Evolutionary conservation across 2,797 vertebrate species (phyloP), one percentile per base, ranked within the genome.

Genomic region (Mastacembelus armatus): DNA sequence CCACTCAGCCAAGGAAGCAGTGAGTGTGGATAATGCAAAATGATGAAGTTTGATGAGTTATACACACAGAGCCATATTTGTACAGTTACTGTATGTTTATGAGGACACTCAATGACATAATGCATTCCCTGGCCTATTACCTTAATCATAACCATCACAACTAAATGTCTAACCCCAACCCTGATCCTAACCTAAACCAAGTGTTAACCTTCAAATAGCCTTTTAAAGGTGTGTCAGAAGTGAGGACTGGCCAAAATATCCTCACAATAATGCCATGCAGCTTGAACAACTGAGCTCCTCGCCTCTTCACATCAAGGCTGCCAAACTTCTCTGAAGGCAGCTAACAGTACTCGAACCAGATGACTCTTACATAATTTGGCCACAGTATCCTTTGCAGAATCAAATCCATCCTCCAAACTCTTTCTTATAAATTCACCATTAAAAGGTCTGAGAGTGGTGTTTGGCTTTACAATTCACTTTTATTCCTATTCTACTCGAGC

Each of bases 351-450:
- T 27, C 36, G 33, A 44, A 83, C 57, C 70, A 85, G 71, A 75
- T 81, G 76, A 83, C 21, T 36, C 24, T 77, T 74, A 73, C 16
- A 12, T 62, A 50, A 80, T 26, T 18, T 47, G 71, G 70, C 45
- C 66, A 65, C 2, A 33, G 39, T 61, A 47, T 57, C 10, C 39
- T 59, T 43, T 29, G 19, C 15, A 45, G 27, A 61, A 65, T 66
- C 6, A 15, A 48, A 14, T 50, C 2, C 38, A 40, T 56, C 39
- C 29, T 52, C 27, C 15, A 66, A 58, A 75, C 21, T 38, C 10
- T 19, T 35, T 22, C 32, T 65, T 19, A 50, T 32, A 27, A 52
- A 30, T 40, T 51, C 26, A 22, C 22, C 10, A 30, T 33, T 30
- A 26, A 49, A 57, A 57, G 54, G 18, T 21, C n/a, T 44, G 10